Base-by-base conservation (phyloP, 2,113 vertebrate genomes). In the Melanocharis versteri region DNA sequence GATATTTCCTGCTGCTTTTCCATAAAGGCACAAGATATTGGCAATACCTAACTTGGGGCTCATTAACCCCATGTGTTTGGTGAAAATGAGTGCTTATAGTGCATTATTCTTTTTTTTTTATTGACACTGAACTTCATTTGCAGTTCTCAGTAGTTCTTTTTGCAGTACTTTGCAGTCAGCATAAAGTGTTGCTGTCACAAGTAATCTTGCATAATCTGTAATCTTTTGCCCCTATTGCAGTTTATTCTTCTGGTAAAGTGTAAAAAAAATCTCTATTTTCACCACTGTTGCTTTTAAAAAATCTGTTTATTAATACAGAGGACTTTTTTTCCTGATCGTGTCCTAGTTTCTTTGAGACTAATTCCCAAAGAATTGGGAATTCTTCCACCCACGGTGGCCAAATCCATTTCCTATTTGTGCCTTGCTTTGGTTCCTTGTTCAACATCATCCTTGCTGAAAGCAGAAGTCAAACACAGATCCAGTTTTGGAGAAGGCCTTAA, bases 201-300 rank as follows among this genome's bases (percentile, higher is more conserved):
- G 26, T 79, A 53, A 73, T 89, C 83, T 95, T 96, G 80, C 80
- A 51, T 65, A 83, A 94, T 92, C 88, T 86, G 12, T 76, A 80
- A 92, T 88, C 76, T 95, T 96, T 83, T 73, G 37, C 39, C 50
- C 37, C 71, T 68, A 11, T 77, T 86, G 33, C n/a, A 37, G 22
- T 69, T 93, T 88, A 22, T 70, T 64, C 28, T 62, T 76, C 20
- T 69, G 31, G 62, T 77, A 61, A 69, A 37, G 6, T 7, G 4
- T n/a, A 62, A 70, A 37, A 84, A 39, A 89, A 48, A 30, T 1
- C n/a, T 8, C 1, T 3, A 0, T 80, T 83, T 83, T 72, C n/a
- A 42, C 13, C 15, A 24, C 16, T 39, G 10, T 15, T 50, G 27
- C 22, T 50, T 65, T 92, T 79, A 19, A 24, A 87, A 69, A 76